phyloP scores from a whole-genome alignment of 2,888 invertebrate species.

The Polymixis flavicincta region DNA sequence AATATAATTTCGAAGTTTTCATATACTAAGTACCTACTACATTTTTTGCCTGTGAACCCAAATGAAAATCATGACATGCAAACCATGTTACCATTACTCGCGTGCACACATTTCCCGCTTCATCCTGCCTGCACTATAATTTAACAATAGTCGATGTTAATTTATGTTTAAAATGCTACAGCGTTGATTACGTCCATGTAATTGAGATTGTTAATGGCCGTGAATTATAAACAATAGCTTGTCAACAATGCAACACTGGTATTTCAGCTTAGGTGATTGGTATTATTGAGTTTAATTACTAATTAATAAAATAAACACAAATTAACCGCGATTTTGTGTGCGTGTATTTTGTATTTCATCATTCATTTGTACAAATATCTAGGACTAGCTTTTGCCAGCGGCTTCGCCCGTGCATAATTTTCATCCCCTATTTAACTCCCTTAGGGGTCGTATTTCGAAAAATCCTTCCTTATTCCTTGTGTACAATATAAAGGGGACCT shows the following conservation, averaged over 20 bases:
- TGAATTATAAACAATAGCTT: conserved; percentile 24
- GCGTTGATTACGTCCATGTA: conserved; percentile 43
- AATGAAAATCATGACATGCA: conserved; percentile 7
- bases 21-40: no score
- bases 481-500: no score
- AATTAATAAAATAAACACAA: conserved; percentile 8
- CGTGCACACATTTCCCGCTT: conserved; percentile 28
- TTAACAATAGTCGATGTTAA: conserved; percentile 35
- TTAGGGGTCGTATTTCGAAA: no score
- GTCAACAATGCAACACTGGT: not conserved
- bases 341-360: not conserved
- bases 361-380: not conserved
- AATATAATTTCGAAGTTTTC: not conserved
- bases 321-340: not conserved
- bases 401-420: no score
- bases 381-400: no score
- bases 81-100: conserved; percentile 17
- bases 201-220: conserved; percentile 37
- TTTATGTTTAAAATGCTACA: conserved; percentile 35
- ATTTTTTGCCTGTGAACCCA: not conserved
- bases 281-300: not conserved
- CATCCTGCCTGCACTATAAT: conserved; percentile 30
- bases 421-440: no score
- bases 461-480: no score
- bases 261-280: conserved; percentile 5